Base-by-base conservation (phyloP, 2,888 invertebrate species). In the Ochlodes sylvanus region DNA sequence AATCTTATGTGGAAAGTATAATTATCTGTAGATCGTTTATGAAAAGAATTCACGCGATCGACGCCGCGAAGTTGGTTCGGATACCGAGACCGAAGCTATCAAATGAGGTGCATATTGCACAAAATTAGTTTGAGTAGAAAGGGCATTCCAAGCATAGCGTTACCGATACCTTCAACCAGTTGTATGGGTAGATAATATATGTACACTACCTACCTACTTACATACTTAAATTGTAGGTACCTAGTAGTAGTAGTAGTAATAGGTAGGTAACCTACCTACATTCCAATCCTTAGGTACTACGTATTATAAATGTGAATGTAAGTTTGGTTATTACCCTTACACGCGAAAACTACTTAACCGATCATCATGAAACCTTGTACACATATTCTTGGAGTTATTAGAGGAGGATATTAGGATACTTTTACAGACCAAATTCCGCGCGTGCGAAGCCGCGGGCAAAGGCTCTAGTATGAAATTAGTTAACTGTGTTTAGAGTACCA, bases 101-200 rank as follows among this genome's bases (percentile, higher is more conserved):
- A 65, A 65, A 65, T 65, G 65, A 65, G 58, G 58, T 58, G 50
- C 58, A 65, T 50, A 65, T 58, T 65, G 65, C 65, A 58, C 58
- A 65, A 65, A 65, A 65, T 65, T 65, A 52, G 58, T 65, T 34
- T 19, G 57, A 47, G 34, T 64, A 64, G 56, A 50, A 47, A 34
- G 47, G 27, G 47, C 64, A 64, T 64, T 64, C 64, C 57, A 7
- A 57, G 38, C 56, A 64, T 64, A 47, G 38, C 57, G 14, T 64
- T 57, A 57, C 34, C 57, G 57, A 63, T 63, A 55, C 55, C 55
- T 62, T 38, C 41, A 52, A 62, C 50, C 52, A 52, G 38, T 19
- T 27, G 19, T 41, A 63, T 63, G 54, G 54, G 38, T 38, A 19
- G 50, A 19, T n/a, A n/a, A n/a, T 27, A 27, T 27, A 27, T 27